A percentile compares a stretch with the other conserved stretches of the same genome.
These are phyloP conservation scores for Caenorhabditis inopinata DNA, from an alignment of 1,140 invertebrate genomes.

Conservation along the genomic window DNA sequence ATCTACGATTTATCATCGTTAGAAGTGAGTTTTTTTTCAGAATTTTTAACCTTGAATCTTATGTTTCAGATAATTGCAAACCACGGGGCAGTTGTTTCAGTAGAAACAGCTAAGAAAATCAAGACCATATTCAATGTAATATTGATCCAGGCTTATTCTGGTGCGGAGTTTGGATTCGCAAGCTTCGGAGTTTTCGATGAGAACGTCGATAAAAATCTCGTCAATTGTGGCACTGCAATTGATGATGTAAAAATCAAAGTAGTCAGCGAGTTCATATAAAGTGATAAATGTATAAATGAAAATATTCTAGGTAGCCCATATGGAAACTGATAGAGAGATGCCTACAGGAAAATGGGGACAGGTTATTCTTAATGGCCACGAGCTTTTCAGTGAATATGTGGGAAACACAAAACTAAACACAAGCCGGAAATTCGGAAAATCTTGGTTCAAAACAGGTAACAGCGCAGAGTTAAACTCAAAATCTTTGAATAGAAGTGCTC, in stretches of 20 bases:
- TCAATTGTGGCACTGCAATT: not conserved
- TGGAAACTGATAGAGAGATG: constrained; percentile 18
- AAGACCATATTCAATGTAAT: not conserved
- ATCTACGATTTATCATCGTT: constrained; percentile 28
- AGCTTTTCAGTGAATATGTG: not conserved
- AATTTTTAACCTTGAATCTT: not conserved
- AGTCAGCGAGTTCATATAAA: not conserved
- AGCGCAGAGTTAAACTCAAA: no score
- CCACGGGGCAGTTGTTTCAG: not conserved
- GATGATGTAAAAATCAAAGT: constrained; percentile 17
- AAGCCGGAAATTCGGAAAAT: not conserved
- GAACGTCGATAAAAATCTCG: not conserved
- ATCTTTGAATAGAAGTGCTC: no score
- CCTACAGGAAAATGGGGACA: not conserved
- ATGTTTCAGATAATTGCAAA: constrained; percentile 12
- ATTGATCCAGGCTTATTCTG: not conserved
- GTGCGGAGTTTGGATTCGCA: not conserved
- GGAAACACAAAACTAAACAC: not conserved
- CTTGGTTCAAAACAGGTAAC: constrained; percentile 15
- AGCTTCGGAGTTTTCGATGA: not conserved
- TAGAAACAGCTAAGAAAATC: not conserved
- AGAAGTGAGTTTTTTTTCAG: not conserved
- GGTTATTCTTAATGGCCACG: not conserved
- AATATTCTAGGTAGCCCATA: constrained; percentile 1
- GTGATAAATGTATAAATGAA: no score